Evolutionary conservation across 2,113 vertebrate genomes (phyloP).

Genomic region (Tenrec ecaudatus): DNA sequence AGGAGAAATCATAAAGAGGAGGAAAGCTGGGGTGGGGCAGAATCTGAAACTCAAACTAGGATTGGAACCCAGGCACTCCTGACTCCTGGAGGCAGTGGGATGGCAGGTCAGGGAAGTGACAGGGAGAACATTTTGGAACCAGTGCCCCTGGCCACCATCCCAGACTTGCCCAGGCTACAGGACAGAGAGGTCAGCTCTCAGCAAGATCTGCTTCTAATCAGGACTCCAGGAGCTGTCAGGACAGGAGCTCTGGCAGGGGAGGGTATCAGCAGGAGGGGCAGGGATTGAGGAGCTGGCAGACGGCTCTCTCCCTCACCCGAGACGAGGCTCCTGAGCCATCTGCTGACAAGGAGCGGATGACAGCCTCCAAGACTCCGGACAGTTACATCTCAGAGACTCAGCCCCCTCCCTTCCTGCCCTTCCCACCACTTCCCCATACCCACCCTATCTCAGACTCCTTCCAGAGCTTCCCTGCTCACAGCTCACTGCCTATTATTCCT

Average conservation of each 20-base stretch:
- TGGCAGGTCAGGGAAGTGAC: not conserved
- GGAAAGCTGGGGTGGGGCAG: constrained; percentile 6
- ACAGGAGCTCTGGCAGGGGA: constrained; percentile 79
- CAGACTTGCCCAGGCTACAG: constrained; percentile 58
- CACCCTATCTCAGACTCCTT: not conserved
- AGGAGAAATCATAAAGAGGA: not conserved
- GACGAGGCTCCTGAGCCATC: constrained; percentile 80
- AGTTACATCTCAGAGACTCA: constrained; percentile 50
- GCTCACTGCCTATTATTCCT: not conserved
- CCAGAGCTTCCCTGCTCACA: not conserved
- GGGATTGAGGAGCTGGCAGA: constrained; percentile 79
- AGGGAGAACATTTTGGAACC: constrained; percentile 3
- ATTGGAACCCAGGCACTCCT: constrained; percentile 41
- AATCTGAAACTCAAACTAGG: not conserved
- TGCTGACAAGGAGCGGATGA: constrained; percentile 75
- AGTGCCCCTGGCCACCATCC: constrained; percentile 50
- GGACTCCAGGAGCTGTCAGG: constrained; percentile 79
- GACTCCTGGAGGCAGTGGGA: constrained; percentile 55
- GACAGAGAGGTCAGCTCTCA: constrained; percentile 82
- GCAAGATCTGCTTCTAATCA: constrained; percentile 74
- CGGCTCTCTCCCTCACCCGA: constrained; percentile 70
- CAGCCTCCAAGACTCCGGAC: constrained; percentile 67
- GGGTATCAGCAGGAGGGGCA: constrained; percentile 77
- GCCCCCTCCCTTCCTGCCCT: not conserved
- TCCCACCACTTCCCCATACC: not conserved